A percentile compares a stretch with the other conserved stretches of the same genome.
phyloP scores from a whole-genome alignment of 2,113 vertebrate genomes.

The Oreochromis spilurus region DNA sequence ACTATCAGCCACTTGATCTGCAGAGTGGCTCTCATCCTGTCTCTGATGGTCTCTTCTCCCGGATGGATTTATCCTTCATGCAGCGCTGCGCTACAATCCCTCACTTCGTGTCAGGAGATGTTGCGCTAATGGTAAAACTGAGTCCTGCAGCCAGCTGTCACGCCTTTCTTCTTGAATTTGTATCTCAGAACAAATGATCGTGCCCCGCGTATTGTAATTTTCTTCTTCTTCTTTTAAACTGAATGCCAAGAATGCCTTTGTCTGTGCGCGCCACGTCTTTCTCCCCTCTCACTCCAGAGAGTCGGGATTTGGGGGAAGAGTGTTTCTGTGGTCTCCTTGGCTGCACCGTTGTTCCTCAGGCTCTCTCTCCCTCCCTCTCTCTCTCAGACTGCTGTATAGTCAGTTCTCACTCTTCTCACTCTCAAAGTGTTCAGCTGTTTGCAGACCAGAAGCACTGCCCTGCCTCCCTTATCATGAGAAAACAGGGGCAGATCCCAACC shows the following conservation, averaged over 20 bases:
- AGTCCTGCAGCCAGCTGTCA: conserved; percentile 6
- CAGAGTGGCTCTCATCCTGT: conserved; percentile 37
- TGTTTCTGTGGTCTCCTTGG: conserved; percentile 69
- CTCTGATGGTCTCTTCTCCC: background rate
- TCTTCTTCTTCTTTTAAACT: conserved; percentile 23
- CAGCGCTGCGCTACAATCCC: background rate
- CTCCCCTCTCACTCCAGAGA: conserved; percentile 10
- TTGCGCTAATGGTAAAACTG: background rate
- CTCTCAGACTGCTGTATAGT: conserved; percentile 1
- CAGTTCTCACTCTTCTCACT: background rate
- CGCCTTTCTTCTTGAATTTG: conserved; percentile 49
- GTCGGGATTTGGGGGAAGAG: conserved; percentile 45
- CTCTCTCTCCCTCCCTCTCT: conserved; percentile 13
- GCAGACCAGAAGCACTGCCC: conserved; percentile 15
- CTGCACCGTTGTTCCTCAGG: conserved; percentile 30
- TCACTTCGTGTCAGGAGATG: background rate
- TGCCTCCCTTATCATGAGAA: conserved; percentile 54
- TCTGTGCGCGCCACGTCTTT: conserved; percentile 18
- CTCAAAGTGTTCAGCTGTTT: conserved; percentile 25
- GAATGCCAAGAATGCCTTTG: conserved; percentile 73
- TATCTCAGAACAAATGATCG: conserved; percentile 33
- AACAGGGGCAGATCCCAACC: conserved; percentile 32
- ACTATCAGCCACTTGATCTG: conserved; percentile 48
- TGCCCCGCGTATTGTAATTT: conserved; percentile 17
- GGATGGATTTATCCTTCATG: conserved; percentile 15